Percentiles rank a stretch among this genome's conserved stretches.
These are phyloP conservation scores for Pteruthius melanotis DNA, from an alignment of 2,113 vertebrate species.

Conservation along the genomic window DNA sequence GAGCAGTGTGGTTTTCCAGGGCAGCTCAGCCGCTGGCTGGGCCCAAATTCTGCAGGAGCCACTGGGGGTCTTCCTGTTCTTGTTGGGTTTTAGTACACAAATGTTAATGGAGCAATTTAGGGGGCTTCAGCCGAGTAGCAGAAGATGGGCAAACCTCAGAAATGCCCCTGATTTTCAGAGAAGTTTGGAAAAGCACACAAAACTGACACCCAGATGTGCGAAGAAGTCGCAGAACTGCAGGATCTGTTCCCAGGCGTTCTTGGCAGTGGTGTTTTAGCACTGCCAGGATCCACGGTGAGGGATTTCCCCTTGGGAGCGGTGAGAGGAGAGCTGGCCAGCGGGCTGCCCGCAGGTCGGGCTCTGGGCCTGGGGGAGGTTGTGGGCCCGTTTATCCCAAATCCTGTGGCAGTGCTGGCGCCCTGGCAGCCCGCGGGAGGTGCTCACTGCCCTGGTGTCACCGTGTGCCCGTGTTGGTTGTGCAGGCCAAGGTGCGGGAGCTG, in stretches of 20 bases:
- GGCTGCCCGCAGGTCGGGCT: accelerated
- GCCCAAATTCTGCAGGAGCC: neutral
- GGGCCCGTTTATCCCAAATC: neutral
- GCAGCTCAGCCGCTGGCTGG: neutral
- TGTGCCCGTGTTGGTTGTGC: no score
- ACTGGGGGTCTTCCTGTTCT: neutral
- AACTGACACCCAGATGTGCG: neutral
- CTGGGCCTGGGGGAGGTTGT: neutral
- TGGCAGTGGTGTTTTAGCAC: neutral
- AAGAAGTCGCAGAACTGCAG: neutral
- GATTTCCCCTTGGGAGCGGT: neutral
- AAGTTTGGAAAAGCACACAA: neutral
- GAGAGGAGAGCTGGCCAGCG: no score
- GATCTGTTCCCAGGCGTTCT: neutral
- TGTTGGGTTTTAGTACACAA: neutral
- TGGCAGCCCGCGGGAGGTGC: no score
- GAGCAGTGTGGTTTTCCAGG: neutral
- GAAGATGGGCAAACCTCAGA: neutral
- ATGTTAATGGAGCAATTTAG: neutral
- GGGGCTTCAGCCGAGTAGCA: neutral
- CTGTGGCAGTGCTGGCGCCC: neutral
- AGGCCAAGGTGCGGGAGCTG: constrained; percentile 95
- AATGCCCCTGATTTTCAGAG: neutral
- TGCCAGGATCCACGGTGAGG: neutral
- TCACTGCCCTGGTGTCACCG: no score